Evolutionary conservation across 2,888 invertebrate species (phyloP), one percentile per base, ranked within the genome.

Genomic region (Calliopum simillimum): DNA sequence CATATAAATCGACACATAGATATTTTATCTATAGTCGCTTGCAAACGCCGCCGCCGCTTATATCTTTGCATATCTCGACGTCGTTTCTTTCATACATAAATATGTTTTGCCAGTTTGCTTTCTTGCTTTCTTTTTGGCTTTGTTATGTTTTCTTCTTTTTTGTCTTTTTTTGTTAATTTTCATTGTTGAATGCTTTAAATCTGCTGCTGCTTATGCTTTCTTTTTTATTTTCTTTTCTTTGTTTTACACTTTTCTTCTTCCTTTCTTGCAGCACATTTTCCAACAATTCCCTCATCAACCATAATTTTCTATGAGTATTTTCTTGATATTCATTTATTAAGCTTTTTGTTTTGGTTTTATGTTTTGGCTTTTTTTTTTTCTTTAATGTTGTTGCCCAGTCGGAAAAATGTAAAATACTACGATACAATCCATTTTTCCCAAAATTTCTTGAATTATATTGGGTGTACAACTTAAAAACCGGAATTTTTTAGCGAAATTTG

Each of bases 221-320:
- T 33, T 33, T 33, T n/a, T n/a, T n/a, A 23, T 8, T 55, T 6
- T 13, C 11, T 55, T 68, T 49, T 68, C 53, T 19, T 44, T 16
- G 62, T 25, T 49, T 53, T 19, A 56, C 46, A 21, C 59, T 61
- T 46, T 66, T 56, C 13, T 62, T 72, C 68, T 68, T 23, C 25
- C 55, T 47, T n/a, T 59, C 58, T 12, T 14, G n/a, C 16, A 14
- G n/a, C n/a, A 58, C 43, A 12, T 14, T 44, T 43, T 5, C 63
- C 33, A 25, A 11, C 49, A 14, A 47, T 25, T 64, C 63, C 47
- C 33, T 64, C 59, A 59, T 16, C 59, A 19, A n/a, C 59, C 59
- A 59, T 59, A 59, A 33, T 59, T 59, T 59, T 59, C 33, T 59
- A 59, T 41, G 59, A n/a, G 19, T 41, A 59, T 59, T 44, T 46